Base-by-base conservation (phyloP, 1,140 invertebrate species). In the Apis cerana region DNA sequence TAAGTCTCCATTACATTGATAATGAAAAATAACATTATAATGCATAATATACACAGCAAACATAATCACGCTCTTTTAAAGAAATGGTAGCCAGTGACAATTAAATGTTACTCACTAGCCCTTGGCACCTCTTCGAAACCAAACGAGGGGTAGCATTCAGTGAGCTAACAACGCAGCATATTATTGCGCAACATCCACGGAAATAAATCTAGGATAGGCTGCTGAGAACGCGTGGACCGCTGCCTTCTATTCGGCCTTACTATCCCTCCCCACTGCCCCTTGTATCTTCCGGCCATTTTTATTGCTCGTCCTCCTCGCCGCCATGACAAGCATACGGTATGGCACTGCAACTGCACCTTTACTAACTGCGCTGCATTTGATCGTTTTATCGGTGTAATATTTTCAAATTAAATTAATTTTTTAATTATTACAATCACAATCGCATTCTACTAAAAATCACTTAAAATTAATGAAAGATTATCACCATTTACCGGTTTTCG, bases 131-230 rank as follows among this genome's bases (percentile, higher is more conserved):
- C 75, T 82, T 85, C 58, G 70, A 80, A 74, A 61, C 68, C 21
- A 58, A 84, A 74, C 48, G 71, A 85, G 87, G 86, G 79, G 77
- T 80, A 80, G 79, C 70, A 67, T 48, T 83, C 56, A 50, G 68
- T 77, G 78, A 80, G 75, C 80, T 80, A 76, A 68, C 72, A 70
- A 72, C 68, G 64, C 23, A 72, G 62, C 67, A 68, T 67, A 43
- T 67, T 75, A 88, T 91, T 91, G 84, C 89, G 90, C 90, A 91
- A 91, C 83, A 82, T 90, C 84, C 86, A 91, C 90, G 88, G 89
- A 91, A 91, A 91, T 91, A 91, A 91, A 90, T 90, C 88, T 91
- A 91, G 90, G 90, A 91, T 91, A 89, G 85, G 90, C 90, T 90
- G 87, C 86, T 86, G 85, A 76, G 87, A 88, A 88, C 86, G 81